Evolutionary conservation across 2,888 invertebrate species (phyloP), one percentile per base, ranked within the genome.

Genomic region (Amblyteles armatorius): DNA sequence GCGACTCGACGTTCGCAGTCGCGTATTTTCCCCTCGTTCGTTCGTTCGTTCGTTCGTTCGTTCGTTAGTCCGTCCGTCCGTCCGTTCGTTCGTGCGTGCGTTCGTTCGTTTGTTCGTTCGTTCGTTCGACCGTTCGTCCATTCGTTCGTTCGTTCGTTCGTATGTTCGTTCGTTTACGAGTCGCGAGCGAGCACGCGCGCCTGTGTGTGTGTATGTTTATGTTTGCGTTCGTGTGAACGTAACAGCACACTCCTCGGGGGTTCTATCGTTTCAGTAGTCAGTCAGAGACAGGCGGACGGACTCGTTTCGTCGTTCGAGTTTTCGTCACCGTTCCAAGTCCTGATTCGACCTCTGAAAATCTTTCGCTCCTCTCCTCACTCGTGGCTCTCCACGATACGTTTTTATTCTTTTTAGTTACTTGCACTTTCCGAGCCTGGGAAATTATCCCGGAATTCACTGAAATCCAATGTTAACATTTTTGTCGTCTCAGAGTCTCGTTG

Each of bases 1-100:
- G 87, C 84, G 77, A 76, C 77, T 79, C 88, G 84, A 85, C 85
- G 80, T 85, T 82, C 74, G 80, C 77, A 71, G 52, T 73, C 77
- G 63, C 80, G 33, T 65, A 78, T 68, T 16, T 73, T 79, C 83
- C 85, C 52, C 29, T n/a, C 26, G 26, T 68, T 50, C 50, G 36
- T 36, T 74, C 13, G 36, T 36, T 36, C 9, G 60, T 44, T 67
- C 36, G 22, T 29, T 4, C 11, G 40, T 68, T 36, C 50, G 36
- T 36, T 63, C 13, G 33, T 44, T 44, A 0, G 36, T 36, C 9
- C 36, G 68, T 44, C 57, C 57, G 74, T 72, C 11, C 60, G 72
- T 74, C 63, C 9, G 36, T 36, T 9, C 36, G 60, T 29, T 67
- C 13, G 50, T 67, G 9, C n/a, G 40, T 68, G 33, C 63, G 36